Evolutionary conservation across 2,888 invertebrate genomes (phyloP).

Genomic region (Stomorhina lunata): DNA sequence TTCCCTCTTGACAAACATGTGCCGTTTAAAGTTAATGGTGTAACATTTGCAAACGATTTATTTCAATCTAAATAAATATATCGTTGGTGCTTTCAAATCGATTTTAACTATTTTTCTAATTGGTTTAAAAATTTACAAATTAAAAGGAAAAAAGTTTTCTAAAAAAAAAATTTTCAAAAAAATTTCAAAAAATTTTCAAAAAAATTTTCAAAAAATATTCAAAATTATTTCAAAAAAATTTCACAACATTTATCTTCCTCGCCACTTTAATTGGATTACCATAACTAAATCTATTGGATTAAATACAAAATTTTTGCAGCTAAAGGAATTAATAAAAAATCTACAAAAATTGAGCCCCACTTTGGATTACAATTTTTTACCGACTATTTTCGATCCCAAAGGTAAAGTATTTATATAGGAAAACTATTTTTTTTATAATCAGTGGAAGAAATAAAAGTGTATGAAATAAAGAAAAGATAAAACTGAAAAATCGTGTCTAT

Average conservation of each 20-base stretch:
- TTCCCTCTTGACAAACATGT: slow-evolving; percentile 60
- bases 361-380: slow-evolving; percentile 52
- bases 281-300: slow-evolving; percentile 18
- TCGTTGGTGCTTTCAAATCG: not conserved
- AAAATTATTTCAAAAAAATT: not conserved
- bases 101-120: not conserved
- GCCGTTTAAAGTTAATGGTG: slow-evolving; percentile 61
- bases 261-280: slow-evolving; percentile 1
- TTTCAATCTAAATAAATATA: not conserved
- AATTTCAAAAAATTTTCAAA: not conserved
- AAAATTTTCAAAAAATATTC: not conserved
- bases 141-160: too few species aligned
- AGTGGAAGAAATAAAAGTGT: too few species aligned
- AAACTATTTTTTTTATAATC: not conserved
- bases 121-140: not conserved
- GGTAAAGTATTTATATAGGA: slow-evolving; percentile 31
- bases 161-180: not conserved
- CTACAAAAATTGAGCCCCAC: slow-evolving; percentile 42
- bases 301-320: not conserved
- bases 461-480: too few species aligned
- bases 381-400: slow-evolving; percentile 43
- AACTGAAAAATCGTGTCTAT: too few species aligned
- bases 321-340: slow-evolving; percentile 12
- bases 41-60: slow-evolving; percentile 27
- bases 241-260: not conserved